Conservation (phyloP, 1,140 invertebrate genomes). For the Trichoplusia ni region DNA sequence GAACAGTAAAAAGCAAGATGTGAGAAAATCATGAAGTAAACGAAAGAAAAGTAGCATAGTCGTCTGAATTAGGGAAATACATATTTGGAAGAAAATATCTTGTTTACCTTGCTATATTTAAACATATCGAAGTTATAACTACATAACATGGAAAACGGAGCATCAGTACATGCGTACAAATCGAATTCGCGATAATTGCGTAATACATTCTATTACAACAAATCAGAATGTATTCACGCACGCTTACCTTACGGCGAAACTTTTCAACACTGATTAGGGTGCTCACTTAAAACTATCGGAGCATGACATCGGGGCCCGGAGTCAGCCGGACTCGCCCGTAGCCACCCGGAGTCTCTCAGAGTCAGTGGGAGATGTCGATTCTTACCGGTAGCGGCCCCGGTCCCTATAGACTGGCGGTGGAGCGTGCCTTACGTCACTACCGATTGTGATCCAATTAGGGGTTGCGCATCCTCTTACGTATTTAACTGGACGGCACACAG, state of each 20-base stretch:
- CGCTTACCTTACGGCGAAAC: constrained; percentile 19
- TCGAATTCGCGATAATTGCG: background rate
- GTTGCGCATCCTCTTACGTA: constrained; percentile 67
- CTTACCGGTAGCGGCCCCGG: no score
- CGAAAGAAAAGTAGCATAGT: no score
- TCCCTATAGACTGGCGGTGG: constrained; percentile 30
- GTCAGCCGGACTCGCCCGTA: no score
- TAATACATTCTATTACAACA: background rate
- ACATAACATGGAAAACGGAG: no score
- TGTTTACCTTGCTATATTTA: no score
- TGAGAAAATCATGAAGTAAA: no score
- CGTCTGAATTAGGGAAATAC: no score
- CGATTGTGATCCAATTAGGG: constrained; percentile 72
- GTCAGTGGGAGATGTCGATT: constrained; percentile 48
- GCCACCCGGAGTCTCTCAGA: no score
- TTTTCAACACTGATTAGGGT: constrained; percentile 32
- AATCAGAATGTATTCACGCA: constrained; percentile 18
- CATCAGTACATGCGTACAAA: background rate
- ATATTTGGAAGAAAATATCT: no score
- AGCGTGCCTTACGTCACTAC: constrained; percentile 53
- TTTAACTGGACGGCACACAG: constrained; percentile 62
- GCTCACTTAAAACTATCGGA: constrained; percentile 42
- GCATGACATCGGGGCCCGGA: constrained; percentile 44
- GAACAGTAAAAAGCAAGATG: no score
- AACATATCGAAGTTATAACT: no score